Base-by-base conservation (phyloP, 2,797 vertebrate genomes). In the Oryzias dopingdopingensis region DNA sequence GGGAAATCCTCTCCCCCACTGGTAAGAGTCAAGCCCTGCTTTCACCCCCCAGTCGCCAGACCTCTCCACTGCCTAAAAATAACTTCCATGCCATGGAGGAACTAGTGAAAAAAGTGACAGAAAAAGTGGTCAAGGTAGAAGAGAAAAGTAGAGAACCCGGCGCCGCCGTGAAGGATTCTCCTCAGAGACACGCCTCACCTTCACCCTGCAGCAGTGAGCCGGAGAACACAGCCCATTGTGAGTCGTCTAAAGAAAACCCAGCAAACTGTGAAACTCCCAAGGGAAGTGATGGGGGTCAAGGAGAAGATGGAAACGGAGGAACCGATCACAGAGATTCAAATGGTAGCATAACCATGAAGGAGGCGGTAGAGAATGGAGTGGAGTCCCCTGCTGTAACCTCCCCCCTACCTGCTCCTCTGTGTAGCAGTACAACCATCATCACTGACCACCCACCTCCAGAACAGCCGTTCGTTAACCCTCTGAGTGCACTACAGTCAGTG, bases 61-160 rank as follows among this genome's bases (percentile, higher is more conserved):
- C 90, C 24, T 98, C 97, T 1, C 96, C 95, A 0, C 85, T 96
- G 79, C 88, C 95, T 73, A 99, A 97, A 93, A 95, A 95, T 43
- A 99, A 98, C 74, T 98, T 99, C 49, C 96, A 98, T 0, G 96
- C 96, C 54, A 98, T 99, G 96, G 97, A 99, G 71, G 96, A 99
- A 56, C 83, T 99, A 57, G 96, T 98, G 12, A 99, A 97, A 76
- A 99, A 99, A 64, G 96, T 99, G 80, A 96, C 96, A 0, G 96
- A 99, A 88, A 98, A 98, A 82, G 96, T 98, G 29, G 93, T 94
- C 70, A 98, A 96, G 81, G 96, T 96, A 4, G 97, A 99, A 77
- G 96, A 99, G 78, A 98, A 97, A 76, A 92, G 95, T 92, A 95
- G 95, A 72, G 96, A 98, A 51, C 94, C 95, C 0, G 90, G 43